Evolutionary conservation across 2,888 invertebrate genomes (phyloP).

Genomic region (Creontiades dilutus): DNA sequence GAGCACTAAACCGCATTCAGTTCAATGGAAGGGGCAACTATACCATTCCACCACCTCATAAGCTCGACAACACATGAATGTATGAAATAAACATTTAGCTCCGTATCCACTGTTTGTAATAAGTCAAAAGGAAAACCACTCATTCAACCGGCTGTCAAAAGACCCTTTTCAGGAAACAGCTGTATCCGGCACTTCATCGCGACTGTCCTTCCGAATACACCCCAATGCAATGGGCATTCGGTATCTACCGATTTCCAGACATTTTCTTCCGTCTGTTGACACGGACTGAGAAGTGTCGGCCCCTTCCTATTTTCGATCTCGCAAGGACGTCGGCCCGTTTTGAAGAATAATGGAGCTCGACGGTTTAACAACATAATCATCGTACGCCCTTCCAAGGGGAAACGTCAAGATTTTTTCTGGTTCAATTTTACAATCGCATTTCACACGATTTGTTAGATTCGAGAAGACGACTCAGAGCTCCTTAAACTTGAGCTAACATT

Average conservation of each 20-base stretch:
- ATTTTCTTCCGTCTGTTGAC: background rate
- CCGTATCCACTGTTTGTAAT: too few relatives aligned
- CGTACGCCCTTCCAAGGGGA: slow-evolving; percentile 31
- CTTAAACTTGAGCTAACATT: background rate
- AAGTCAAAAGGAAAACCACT: too few relatives aligned
- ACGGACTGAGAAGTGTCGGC: background rate
- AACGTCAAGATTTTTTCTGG: slow-evolving; percentile 41
- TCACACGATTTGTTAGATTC: slow-evolving; percentile 28
- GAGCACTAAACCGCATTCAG: too few relatives aligned
- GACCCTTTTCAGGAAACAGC: too few relatives aligned
- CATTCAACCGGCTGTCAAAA: too few relatives aligned
- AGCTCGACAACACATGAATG: too few relatives aligned
- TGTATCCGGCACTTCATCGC: too few relatives aligned
- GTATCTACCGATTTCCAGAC: background rate
- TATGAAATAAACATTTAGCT: too few relatives aligned
- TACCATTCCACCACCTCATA: too few relatives aligned
- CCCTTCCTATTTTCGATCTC: slow-evolving; percentile 23
- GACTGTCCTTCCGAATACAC: too few relatives aligned
- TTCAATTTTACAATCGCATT: slow-evolving; percentile 44
- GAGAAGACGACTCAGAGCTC: background rate
- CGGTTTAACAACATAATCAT: slow-evolving; percentile 59
- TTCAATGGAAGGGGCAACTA: too few relatives aligned
- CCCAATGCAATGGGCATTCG: too few relatives aligned
- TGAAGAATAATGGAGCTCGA: slow-evolving; percentile 30
- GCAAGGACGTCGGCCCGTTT: slow-evolving; percentile 32